Evolutionary conservation across 2,888 invertebrate species (phyloP).

Genomic region (Plutella xylostella): DNA sequence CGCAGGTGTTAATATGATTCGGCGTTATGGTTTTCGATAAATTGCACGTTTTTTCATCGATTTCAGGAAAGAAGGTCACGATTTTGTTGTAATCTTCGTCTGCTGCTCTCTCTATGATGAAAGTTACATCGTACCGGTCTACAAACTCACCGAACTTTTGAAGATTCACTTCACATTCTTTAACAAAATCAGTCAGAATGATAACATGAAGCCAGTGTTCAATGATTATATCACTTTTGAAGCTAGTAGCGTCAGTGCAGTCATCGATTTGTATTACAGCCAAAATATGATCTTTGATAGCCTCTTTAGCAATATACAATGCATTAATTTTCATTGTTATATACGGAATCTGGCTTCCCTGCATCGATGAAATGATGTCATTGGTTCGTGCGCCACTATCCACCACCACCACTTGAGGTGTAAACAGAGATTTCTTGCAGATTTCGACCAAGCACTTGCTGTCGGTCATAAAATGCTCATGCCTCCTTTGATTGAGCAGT

Average conservation of each 20-base stretch:
- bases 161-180: conserved; percentile 18
- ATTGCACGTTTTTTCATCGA: conserved; percentile 29
- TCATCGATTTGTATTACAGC: conserved; percentile 22
- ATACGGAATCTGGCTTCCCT: conserved; percentile 17
- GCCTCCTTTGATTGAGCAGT: too few species aligned
- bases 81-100: conserved; percentile 18
- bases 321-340: too few species aligned
- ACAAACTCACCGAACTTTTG: conserved; percentile 20
- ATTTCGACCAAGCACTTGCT: neutral
- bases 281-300: conserved; percentile 15
- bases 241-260: conserved; percentile 18
- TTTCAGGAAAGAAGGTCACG: conserved; percentile 26
- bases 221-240: conserved; percentile 18
- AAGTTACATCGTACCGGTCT: conserved; percentile 28
- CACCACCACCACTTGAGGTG: conserved; percentile 13
- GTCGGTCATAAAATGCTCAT: too few species aligned
- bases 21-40: conserved; percentile 17
- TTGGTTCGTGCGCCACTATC: too few species aligned
- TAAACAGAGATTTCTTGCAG: neutral
- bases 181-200: conserved; percentile 20
- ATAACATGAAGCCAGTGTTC: conserved; percentile 27
- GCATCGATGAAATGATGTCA: conserved; percentile 19
- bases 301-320: conserved; percentile 6
- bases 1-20: conserved; percentile 27
- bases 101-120: conserved; percentile 23